Evolutionary conservation across 2,797 vertebrate species (phyloP).

Genomic region (Zenarchopterus dispar): DNA sequence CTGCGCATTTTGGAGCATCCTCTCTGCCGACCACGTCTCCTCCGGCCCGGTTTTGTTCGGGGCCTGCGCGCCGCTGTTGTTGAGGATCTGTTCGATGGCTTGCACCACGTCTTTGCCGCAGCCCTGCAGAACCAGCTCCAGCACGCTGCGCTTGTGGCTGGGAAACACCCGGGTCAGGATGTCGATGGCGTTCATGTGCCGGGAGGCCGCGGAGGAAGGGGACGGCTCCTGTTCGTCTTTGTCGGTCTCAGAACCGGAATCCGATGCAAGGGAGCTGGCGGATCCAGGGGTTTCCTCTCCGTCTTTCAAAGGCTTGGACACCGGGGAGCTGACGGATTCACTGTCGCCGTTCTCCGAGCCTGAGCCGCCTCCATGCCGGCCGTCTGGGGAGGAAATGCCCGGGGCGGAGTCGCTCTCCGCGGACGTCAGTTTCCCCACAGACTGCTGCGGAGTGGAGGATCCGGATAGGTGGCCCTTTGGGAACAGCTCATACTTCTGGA

Average conservation of each 20-base stretch:
- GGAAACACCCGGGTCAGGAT: constrained; percentile 97
- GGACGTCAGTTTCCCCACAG: constrained; percentile 85
- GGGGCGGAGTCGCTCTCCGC: constrained; percentile 89
- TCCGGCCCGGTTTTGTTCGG: constrained; percentile 73
- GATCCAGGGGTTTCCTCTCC: constrained; percentile 94
- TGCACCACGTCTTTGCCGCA: constrained; percentile 98
- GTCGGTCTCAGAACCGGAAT: constrained; percentile 93
- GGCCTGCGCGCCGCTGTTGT: constrained; percentile 88
- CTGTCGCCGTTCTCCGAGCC: constrained; percentile 96
- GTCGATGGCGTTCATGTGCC: constrained; percentile 97
- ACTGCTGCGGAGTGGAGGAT: constrained; percentile 85
- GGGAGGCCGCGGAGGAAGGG: constrained; percentile 84
- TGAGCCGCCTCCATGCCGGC: constrained; percentile 86
- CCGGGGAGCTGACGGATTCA: constrained; percentile 92
- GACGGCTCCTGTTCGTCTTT: constrained; percentile 90
- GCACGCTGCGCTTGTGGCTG: constrained; percentile 93
- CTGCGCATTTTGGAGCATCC: constrained; percentile 82
- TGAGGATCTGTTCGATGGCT: constrained; percentile 98
- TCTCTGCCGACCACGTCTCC: constrained; percentile 86
- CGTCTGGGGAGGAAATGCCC: constrained; percentile 92
- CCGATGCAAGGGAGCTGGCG: constrained; percentile 92
- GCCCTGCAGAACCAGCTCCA: constrained; percentile 96
- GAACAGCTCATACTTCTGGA: constrained; percentile 96
- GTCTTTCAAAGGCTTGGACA: constrained; percentile 87
- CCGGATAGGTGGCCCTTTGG: constrained; percentile 87